Base-by-base conservation (phyloP, 2,888 invertebrate species). In the Tetragnatha montana region DNA sequence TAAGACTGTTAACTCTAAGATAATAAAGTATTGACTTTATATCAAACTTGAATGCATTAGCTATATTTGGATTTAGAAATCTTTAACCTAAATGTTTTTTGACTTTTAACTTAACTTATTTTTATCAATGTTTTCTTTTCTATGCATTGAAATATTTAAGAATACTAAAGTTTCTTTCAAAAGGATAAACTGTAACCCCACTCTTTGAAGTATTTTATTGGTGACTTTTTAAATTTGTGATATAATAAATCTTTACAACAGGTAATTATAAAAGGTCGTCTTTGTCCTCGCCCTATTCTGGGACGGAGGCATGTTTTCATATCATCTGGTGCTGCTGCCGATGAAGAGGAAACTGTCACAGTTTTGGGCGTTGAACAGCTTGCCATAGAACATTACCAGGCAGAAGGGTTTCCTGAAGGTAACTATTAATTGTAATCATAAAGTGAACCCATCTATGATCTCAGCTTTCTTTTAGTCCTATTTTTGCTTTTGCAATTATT, bases 311-410 rank as follows among this genome's bases (percentile, higher is more conserved):
- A 91, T 90, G 84, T 92, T 10, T 92, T 92, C 70, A 88, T 91
- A n/a, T 91, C 91, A 21, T 91, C 91, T 8, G 75, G 87, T 10
- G 70, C 49, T 21, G 21, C 68, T 50, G 74, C 75, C 6, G 21
- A 68, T 17, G 70, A 81, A 22, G 91, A 91, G 6, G 92, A 92
- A 14, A 94, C 94, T 21, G 93, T 93, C 71, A 93, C 93, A 19
- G 93, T 94, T 49, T 94, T 94, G 91, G 93, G 93, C 35, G 95
- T 96, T 0, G 96, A 96, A 93, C 93, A 95, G 91, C 93, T 95
- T 50, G 95, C 95, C 1, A 92, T 95, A 70, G 93, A 93, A 19
- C 93, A 95, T 93, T 96, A 95, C 92, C 93, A 92, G 80, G 91
- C 92, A 78, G 91, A 93, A 88, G 95, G 94, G 10, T 95, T 93